Conservation (phyloP, 64 coral and sea anemone genomes). For the Pocillopora damicornis region DNA sequence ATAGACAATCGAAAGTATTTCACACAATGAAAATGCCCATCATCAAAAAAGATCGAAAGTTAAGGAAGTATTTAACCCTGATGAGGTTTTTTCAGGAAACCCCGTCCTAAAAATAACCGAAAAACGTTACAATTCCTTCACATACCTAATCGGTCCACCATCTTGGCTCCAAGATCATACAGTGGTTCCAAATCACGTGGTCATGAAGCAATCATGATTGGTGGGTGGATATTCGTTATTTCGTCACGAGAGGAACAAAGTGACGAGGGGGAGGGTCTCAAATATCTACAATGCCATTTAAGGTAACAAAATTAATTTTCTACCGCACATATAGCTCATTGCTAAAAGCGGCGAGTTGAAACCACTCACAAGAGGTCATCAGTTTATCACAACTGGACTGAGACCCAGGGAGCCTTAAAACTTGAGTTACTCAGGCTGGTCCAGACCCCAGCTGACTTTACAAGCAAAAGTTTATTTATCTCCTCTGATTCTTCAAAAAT, state of each 20-base stretch:
- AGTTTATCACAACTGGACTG: too few relatives aligned
- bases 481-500: too few relatives aligned
- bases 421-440: too few relatives aligned
- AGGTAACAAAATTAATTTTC: background rate
- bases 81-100: background rate
- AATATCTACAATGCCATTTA: background rate
- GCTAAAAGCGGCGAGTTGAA: background rate
- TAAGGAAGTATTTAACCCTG: background rate
- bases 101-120: background rate
- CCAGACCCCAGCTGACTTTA: too few relatives aligned
- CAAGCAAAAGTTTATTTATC: too few relatives aligned
- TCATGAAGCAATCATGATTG: slow-evolving; percentile 29
- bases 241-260: background rate
- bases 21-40: background rate
- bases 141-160: slow-evolving; percentile 93
- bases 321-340: background rate
- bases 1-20: background rate
- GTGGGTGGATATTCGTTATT: slow-evolving; percentile 9
- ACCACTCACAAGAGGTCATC: too few relatives aligned
- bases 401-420: too few relatives aligned
- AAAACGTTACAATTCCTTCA: slow-evolving; percentile 46
- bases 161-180: slow-evolving; percentile 32
- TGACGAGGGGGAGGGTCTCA: slow-evolving; percentile 38
- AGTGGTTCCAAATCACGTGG: slow-evolving; percentile 37
- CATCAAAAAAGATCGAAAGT: background rate